These are phyloP conservation scores for Pristionchus arcanus DNA, from an alignment of 2,888 invertebrate species.

Conservation along the genomic window DNA sequence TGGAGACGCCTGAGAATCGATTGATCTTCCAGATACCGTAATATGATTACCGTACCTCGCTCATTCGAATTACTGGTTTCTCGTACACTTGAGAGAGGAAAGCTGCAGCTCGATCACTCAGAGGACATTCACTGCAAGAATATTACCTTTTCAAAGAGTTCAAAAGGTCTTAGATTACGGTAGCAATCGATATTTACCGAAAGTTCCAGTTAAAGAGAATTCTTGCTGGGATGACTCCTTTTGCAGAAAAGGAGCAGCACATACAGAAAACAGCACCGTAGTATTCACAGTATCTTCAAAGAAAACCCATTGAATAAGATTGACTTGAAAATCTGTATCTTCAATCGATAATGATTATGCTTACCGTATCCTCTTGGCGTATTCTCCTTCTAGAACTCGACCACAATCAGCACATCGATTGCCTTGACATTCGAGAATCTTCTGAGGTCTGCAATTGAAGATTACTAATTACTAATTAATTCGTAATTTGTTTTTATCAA, in stretches of 20 bases:
- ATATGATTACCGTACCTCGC: conserved; percentile 10
- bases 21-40: neutral
- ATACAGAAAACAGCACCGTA: conserved; percentile 91
- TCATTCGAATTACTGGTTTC: conserved; percentile 31
- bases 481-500: neutral
- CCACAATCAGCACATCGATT: conserved; percentile 91
- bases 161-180: neutral
- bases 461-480: neutral
- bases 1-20: conserved; percentile 16
- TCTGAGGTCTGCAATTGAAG: conserved; percentile 55
- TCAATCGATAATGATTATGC: neutral
- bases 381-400: conserved; percentile 86
- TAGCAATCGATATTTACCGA: conserved; percentile 57
- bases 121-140: conserved; percentile 43
- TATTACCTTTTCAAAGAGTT: neutral
- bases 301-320: neutral
- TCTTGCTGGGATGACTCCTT: conserved; percentile 84
- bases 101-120: conserved; percentile 34
- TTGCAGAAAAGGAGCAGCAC: conserved; percentile 89
- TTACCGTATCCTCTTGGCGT: conserved; percentile 86
- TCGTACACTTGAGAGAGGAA: neutral
- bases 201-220: conserved; percentile 82
- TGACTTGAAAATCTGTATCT: neutral
- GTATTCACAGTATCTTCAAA: conserved; percentile 86
- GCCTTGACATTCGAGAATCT: conserved; percentile 86